A percentile compares a stretch with the other conserved stretches of the same genome.
Conservation (phyloP, 2,113 vertebrate species). For the Ctenodactylus gundi region DNA sequence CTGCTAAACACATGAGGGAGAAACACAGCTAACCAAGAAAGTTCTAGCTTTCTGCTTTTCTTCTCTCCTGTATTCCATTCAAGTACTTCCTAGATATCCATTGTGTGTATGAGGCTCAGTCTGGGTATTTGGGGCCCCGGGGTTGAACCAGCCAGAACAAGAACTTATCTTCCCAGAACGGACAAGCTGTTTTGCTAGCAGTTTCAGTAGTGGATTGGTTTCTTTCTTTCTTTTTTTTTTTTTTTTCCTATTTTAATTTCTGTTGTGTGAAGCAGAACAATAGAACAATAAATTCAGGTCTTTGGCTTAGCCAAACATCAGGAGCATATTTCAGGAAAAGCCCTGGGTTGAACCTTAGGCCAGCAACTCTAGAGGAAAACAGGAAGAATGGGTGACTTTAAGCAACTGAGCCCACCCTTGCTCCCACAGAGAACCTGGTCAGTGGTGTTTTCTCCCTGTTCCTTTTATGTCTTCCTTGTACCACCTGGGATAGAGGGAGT, state of each 20-base stretch:
- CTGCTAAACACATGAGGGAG: neutral
- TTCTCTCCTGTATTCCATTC: neutral
- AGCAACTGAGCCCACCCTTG: neutral
- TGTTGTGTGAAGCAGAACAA: neutral
- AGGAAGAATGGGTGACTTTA: neutral
- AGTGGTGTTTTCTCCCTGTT: neutral
- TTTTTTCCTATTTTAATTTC: neutral
- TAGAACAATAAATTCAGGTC: neutral
- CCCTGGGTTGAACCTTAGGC: neutral
- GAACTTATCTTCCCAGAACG: neutral
- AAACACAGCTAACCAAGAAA: neutral
- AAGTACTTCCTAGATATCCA: neutral
- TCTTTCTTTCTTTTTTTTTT: neutral
- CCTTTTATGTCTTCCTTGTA: neutral
- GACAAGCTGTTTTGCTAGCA: neutral
- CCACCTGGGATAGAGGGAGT: fast-evolving
- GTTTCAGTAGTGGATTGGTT: neutral
- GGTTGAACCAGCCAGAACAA: neutral
- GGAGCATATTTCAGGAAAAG: neutral
- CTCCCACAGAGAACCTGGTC: no score
- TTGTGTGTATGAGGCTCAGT: neutral
- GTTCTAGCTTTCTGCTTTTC: neutral
- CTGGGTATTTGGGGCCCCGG: neutral
- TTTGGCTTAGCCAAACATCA: neutral
- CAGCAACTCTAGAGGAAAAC: neutral